Conservation (phyloP, 92 coral and sea anemone genomes). For the Umimayanthus chanpuru region DNA sequence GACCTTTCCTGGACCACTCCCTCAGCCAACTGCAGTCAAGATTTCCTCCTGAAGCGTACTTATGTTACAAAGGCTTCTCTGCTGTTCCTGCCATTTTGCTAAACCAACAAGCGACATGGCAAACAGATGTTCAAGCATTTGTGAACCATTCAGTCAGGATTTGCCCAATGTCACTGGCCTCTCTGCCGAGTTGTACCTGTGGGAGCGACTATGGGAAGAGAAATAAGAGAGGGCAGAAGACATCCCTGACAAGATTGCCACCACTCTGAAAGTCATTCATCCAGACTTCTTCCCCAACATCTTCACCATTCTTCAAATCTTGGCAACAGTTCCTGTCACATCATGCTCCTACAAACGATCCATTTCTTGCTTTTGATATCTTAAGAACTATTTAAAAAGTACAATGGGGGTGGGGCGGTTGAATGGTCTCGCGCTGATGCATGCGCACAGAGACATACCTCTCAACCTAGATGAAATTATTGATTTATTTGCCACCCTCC, state of each 20-base stretch:
- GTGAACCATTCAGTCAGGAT: conserved; percentile 19
- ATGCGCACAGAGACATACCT: too few species aligned
- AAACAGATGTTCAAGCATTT: background rate
- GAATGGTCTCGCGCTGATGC: too few species aligned
- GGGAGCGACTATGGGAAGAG: conserved; percentile 53
- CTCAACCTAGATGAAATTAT: too few species aligned
- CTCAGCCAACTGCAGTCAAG: too few species aligned
- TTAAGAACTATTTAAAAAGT: too few species aligned
- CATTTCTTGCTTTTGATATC: too few species aligned
- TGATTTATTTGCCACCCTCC: too few species aligned
- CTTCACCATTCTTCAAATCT: conserved; percentile 39
- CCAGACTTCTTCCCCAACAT: background rate
- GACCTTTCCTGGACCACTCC: too few species aligned
- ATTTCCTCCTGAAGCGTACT: too few species aligned
- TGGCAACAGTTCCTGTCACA: conserved; percentile 53
- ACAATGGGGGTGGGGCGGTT: too few species aligned
- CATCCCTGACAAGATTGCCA: conserved; percentile 38
- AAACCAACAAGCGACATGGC: conserved; percentile 36
- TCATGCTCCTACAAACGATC: conserved; percentile 41
- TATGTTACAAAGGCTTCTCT: too few species aligned
- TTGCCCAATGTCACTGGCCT: conserved; percentile 53
- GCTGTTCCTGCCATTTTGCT: background rate
- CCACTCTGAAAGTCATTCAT: conserved; percentile 24
- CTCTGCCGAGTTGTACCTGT: conserved; percentile 51
- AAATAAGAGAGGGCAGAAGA: conserved; percentile 46